phyloP scores from a whole-genome alignment of 1,140 invertebrate genomes.

The Zophobas morio region DNA sequence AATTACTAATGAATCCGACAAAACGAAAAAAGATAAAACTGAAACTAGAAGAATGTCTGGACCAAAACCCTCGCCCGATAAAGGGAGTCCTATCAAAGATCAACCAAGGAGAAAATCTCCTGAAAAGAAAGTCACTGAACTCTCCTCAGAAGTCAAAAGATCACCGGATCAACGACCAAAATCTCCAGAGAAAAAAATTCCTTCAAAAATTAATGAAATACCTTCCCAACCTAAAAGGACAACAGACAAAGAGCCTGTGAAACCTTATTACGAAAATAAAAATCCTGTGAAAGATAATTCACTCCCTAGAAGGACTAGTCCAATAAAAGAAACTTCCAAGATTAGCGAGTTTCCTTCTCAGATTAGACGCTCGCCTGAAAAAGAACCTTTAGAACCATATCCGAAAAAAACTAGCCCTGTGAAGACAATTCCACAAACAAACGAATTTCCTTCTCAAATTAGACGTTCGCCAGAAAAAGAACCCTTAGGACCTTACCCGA shows the following conservation, averaged over 20 bases:
- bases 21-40: constrained; percentile 46
- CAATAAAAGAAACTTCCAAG: constrained; percentile 44
- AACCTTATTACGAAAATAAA: constrained; percentile 42
- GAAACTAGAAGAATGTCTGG: constrained; percentile 25
- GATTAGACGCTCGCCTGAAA: constrained; percentile 47
- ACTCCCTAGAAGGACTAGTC: constrained; percentile 45
- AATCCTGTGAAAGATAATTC: constrained; percentile 38
- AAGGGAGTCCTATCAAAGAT: constrained; percentile 42
- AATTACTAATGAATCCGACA: constrained; percentile 68
- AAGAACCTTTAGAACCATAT: constrained; percentile 45
- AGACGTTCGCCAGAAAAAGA: constrained; percentile 24
- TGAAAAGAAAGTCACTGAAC: too few relatives aligned
- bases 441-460: constrained; percentile 42
- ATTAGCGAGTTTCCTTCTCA: constrained; percentile 35
- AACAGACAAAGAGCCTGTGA: constrained; percentile 39
- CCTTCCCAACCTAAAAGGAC: constrained; percentile 24
- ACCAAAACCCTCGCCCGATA: neutral
- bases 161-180: neutral
- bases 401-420: constrained; percentile 1
- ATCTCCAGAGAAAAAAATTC: constrained; percentile 6
- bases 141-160: constrained; percentile 5
- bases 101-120: too few relatives aligned
- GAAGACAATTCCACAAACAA: constrained; percentile 16
- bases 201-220: constrained; percentile 42
- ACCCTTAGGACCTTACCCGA: constrained; percentile 2